Conservation (phyloP, 2,797 vertebrate genomes). For the Pseudomugil gertrudae region DNA sequence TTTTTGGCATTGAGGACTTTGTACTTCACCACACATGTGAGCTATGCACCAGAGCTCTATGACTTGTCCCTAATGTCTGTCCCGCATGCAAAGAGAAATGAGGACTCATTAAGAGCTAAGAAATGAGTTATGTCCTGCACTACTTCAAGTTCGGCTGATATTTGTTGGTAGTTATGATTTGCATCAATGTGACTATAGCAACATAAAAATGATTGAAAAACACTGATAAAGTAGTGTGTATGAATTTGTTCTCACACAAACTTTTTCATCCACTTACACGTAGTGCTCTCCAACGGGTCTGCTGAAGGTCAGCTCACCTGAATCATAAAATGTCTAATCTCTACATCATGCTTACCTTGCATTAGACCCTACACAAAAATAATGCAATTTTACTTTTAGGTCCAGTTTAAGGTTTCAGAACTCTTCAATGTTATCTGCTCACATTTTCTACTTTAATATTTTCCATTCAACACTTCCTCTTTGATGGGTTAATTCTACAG, state of each 20-base stretch:
- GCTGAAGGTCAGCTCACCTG: background rate
- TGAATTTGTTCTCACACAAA: background rate
- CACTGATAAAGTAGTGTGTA: background rate
- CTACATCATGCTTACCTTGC: background rate
- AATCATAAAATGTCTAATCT: background rate
- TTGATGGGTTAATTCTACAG: background rate
- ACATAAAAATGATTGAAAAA: background rate
- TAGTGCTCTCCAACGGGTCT: background rate
- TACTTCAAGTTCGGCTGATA: slow-evolving; percentile 24
- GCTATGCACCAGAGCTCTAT: background rate
- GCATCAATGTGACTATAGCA: background rate
- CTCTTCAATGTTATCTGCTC: background rate
- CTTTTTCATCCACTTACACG: background rate
- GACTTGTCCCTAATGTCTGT: background rate
- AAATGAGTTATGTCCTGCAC: background rate
- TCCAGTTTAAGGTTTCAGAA: background rate
- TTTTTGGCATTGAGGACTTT: background rate
- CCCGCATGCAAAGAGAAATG: slow-evolving; percentile 6
- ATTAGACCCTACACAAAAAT: background rate
- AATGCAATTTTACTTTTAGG: too few species aligned
- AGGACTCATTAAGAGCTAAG: background rate
- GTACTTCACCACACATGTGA: background rate
- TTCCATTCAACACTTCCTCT: background rate
- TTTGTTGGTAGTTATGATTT: background rate
- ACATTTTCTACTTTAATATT: background rate